Evolutionary conservation across 2,888 invertebrate genomes (phyloP).

Genomic region (Drosophila infuscata): DNA sequence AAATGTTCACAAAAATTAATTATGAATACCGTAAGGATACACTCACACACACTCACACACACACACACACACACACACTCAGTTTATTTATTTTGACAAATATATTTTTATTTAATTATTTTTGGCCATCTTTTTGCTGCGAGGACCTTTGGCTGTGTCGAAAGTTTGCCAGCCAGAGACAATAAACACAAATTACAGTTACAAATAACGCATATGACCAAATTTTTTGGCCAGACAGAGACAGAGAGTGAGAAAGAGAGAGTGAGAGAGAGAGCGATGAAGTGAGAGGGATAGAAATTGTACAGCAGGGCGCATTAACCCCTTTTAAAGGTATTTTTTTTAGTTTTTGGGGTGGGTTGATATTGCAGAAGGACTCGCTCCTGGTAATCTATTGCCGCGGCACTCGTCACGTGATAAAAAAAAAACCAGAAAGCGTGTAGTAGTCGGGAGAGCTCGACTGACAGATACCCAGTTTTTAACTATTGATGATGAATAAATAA

Average conservation of each 20-base stretch:
- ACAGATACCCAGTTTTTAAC: neutral
- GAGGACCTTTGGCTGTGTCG: neutral
- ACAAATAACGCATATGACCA: slow-evolving; percentile 75
- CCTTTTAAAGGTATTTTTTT: slow-evolving; percentile 19
- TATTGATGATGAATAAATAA: no score
- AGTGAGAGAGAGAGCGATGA: neutral
- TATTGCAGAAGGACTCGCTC: slow-evolving; percentile 22
- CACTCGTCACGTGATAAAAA: slow-evolving; percentile 25
- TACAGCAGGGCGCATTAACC: slow-evolving; percentile 32
- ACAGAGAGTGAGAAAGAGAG: neutral
- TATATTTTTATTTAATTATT: slow-evolving; percentile 49
- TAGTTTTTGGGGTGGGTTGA: slow-evolving; percentile 36
- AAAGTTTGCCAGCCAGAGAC: slow-evolving; percentile 40
- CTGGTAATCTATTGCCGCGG: slow-evolving; percentile 44
- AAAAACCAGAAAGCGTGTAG: neutral
- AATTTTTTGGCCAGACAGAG: slow-evolving; percentile 35
- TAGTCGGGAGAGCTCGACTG: neutral
- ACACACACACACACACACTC: slow-evolving; percentile 16
- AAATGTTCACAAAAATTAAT: slow-evolving; percentile 80
- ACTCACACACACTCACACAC: slow-evolving; percentile 11
- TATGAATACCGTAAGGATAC: slow-evolving; percentile 68
- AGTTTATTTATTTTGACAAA: slow-evolving; percentile 64
- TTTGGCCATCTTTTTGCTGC: slow-evolving; percentile 19
- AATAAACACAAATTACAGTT: slow-evolving; percentile 79
- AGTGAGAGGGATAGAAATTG: neutral